These are phyloP conservation scores for Diplodus sargus DNA, from an alignment of 2,797 vertebrate species.

Conservation along the genomic window DNA sequence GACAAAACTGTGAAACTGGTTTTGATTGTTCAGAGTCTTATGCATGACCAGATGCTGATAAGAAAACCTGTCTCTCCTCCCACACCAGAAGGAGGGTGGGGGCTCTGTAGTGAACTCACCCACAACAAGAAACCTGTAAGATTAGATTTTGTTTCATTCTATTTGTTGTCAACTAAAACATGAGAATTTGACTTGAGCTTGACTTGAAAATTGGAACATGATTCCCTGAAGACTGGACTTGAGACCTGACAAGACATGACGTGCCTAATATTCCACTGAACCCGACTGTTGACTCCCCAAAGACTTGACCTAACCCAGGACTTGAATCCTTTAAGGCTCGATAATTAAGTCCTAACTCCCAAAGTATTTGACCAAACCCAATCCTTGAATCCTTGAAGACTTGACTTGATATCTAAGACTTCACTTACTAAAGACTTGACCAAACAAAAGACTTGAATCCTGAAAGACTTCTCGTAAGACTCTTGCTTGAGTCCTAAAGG, in stretches of 20 bases:
- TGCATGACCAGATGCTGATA: slow-evolving; percentile 11
- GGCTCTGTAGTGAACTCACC: background rate
- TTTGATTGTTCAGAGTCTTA: background rate
- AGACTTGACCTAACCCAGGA: background rate
- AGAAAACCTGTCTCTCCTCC: background rate
- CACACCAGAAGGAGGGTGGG: background rate
- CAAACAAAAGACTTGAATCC: background rate
- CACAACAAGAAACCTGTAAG: background rate
- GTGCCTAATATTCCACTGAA: too few relatives aligned
- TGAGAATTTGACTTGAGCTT: background rate
- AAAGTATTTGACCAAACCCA: background rate
- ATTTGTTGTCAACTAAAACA: background rate
- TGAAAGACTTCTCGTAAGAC: background rate
- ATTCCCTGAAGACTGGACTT: background rate
- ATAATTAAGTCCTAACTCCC: background rate
- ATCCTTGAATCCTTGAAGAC: background rate
- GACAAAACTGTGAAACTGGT: background rate
- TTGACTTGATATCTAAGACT: background rate
- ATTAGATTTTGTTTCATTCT: background rate
- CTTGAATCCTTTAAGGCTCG: background rate
- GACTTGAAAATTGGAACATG: background rate
- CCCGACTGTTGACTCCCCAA: background rate
- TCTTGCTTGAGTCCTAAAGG: background rate
- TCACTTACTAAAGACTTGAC: background rate
- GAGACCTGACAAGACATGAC: background rate